phyloP scores from a whole-genome alignment of 2,888 invertebrate species.

The Drosophila monieri region DNA sequence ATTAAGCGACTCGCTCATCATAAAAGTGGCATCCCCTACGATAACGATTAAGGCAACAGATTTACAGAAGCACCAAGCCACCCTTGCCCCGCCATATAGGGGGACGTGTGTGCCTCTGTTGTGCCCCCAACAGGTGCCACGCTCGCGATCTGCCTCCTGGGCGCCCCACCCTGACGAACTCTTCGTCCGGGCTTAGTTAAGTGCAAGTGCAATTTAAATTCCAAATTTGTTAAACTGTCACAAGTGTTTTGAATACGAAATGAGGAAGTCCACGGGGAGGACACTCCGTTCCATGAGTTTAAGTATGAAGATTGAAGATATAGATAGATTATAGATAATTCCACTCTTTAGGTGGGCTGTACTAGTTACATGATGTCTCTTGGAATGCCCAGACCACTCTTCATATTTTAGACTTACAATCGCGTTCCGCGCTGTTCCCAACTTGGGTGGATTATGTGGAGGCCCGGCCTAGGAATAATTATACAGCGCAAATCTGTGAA shows the following conservation, averaged over 20 bases:
- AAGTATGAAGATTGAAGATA: neutral
- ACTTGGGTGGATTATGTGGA: constrained; percentile 12
- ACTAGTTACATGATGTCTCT: too few species aligned
- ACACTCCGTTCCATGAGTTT: constrained; percentile 13
- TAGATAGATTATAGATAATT: too few species aligned
- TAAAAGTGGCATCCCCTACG: constrained; percentile 39
- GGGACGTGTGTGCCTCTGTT: constrained; percentile 12
- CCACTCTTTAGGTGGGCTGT: too few species aligned
- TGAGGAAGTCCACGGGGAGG: constrained; percentile 50
- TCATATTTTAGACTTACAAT: constrained; percentile 1
- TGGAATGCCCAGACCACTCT: too few species aligned
- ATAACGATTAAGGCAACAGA: constrained; percentile 49
- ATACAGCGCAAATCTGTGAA: constrained; percentile 48
- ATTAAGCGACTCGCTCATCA: constrained; percentile 50
- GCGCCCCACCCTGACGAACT: neutral
- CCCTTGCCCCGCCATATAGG: neutral
- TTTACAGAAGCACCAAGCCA: constrained; percentile 32
- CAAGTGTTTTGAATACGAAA: constrained; percentile 78
- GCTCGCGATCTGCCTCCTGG: neutral
- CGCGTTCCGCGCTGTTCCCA: constrained; percentile 13
- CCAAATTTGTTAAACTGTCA: constrained; percentile 81
- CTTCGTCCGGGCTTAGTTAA: constrained; percentile 43
- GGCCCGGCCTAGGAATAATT: constrained; percentile 47
- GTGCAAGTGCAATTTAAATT: constrained; percentile 78
- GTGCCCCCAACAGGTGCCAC: constrained; percentile 34